Evolutionary conservation across 2,113 vertebrate genomes (phyloP), one percentile per base, ranked within the genome.

Genomic region (Nothoprocta pentlandii): DNA sequence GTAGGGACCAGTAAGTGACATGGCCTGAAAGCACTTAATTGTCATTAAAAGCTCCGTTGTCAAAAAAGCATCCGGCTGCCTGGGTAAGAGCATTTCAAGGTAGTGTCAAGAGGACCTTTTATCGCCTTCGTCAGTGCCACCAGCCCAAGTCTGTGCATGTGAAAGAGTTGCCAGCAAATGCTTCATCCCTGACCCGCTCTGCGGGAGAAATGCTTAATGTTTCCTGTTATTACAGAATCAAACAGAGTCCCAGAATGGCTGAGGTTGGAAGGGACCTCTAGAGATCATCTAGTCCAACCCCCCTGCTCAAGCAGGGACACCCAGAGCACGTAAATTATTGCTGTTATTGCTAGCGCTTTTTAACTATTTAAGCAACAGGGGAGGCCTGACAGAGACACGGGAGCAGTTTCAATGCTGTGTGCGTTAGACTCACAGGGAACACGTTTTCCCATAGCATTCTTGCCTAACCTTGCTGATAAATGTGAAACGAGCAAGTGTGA

Each of bases 21-120:
- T 5, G 5, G 82, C 41, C 46, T 69, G 21, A 94, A 90, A 34
- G 12, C 53, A 80, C 64, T 91, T 97, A 91, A 81, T 92, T 92
- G 80, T 87, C 54, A 80, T 95, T 94, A 78, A 92, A 94, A 90
- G 20, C 8, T 1, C n/a, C 90, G 34, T 25, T 93, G 80, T 85
- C 80, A 59, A 82, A 85, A 90, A 80, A 46, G 30, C n/a, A 56
- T 71, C 64, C 64, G 86, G 84, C 87, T 94, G 56, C 67, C 41
- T 42, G 46, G 8, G 22, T 47, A 56, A 42, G 32, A 80, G 23
- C 22, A 22, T 17, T 62, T 58, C 62, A 67, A 44, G 30, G 90
- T 81, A 76, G 59, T 73, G 53, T 74, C 41, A 42, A 34, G 44
- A n/a, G 11, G 63, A 76, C 69, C 88, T 16, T 26, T 71, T 73